Evolutionary conservation across 2,888 invertebrate species (phyloP).

Genomic region (Odontocolon sp.): DNA sequence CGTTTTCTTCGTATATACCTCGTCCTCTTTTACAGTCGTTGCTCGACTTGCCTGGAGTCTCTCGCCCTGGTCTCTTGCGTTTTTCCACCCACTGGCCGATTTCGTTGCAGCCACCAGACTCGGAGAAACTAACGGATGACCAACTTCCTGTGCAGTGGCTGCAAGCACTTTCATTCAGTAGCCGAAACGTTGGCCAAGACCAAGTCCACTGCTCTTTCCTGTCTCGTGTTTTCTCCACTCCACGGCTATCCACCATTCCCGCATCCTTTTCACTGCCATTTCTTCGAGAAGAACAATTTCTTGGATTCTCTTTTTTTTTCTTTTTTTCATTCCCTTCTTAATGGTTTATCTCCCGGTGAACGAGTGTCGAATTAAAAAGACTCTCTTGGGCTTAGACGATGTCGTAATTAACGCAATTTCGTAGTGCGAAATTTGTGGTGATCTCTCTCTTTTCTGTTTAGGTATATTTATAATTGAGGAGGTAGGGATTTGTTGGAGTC

Average conservation of each 20-base stretch:
- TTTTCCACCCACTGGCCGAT: slow-evolving; percentile 42
- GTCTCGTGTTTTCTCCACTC: background rate
- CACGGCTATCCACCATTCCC: background rate
- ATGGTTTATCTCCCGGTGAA: no score
- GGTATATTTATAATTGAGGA: no score
- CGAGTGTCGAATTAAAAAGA: no score
- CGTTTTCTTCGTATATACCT: slow-evolving; percentile 25
- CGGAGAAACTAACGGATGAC: slow-evolving; percentile 44
- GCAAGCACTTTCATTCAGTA: slow-evolving; percentile 37
- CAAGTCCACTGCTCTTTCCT: slow-evolving; percentile 22
- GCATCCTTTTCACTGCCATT: background rate
- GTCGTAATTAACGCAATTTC: no score
- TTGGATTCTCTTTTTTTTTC: no score
- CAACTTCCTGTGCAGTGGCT: slow-evolving; percentile 47
- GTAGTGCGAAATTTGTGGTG: no score
- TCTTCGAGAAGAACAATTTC: no score
- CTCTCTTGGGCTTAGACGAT: no score
- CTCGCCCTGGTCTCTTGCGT: slow-evolving; percentile 12
- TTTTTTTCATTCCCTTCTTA: no score
- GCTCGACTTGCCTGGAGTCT: slow-evolving; percentile 13
- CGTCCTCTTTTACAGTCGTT: slow-evolving; percentile 19
- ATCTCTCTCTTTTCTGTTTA: no score
- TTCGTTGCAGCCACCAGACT: slow-evolving; percentile 9
- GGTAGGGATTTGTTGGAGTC: no score
- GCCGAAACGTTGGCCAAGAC: slow-evolving; percentile 38